phyloP scores from a whole-genome alignment of 2,113 vertebrate genomes.

The Theristicus caerulescens region DNA sequence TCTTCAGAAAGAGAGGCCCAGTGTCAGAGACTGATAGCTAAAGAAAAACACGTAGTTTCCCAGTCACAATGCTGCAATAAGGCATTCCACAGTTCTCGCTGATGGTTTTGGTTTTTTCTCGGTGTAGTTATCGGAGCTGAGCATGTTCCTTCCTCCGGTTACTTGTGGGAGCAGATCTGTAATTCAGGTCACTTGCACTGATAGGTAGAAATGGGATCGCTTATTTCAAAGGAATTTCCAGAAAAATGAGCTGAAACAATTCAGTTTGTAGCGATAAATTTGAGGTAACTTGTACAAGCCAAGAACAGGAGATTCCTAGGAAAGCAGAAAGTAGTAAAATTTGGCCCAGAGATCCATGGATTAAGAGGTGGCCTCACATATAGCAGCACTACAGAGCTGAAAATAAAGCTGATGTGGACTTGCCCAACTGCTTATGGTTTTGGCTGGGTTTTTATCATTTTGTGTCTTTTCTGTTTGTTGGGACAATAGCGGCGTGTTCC shows the following conservation, averaged over 20 bases:
- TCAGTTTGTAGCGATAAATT: neutral
- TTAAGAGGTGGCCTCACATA: neutral
- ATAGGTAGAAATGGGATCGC: neutral
- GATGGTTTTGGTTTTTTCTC: neutral
- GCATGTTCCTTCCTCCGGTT: neutral
- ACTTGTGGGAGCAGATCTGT: neutral
- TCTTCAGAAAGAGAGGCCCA: neutral
- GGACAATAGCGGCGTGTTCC: neutral
- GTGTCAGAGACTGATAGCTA: neutral
- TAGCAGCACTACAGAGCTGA: neutral
- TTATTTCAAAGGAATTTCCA: neutral
- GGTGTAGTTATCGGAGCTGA: neutral
- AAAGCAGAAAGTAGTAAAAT: neutral
- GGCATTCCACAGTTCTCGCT: neutral
- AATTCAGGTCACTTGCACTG: neutral
- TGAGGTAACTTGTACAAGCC: neutral
- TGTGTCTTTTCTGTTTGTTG: neutral
- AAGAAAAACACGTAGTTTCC: neutral
- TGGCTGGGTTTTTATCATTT: neutral
- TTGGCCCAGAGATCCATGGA: neutral
- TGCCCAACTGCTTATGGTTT: neutral
- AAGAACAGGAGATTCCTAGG: neutral
- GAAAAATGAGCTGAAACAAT: neutral
- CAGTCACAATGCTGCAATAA: neutral
- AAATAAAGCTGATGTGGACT: neutral